phyloP scores from a whole-genome alignment of 2,888 invertebrate species.

The Zaprionus lineosus region DNA sequence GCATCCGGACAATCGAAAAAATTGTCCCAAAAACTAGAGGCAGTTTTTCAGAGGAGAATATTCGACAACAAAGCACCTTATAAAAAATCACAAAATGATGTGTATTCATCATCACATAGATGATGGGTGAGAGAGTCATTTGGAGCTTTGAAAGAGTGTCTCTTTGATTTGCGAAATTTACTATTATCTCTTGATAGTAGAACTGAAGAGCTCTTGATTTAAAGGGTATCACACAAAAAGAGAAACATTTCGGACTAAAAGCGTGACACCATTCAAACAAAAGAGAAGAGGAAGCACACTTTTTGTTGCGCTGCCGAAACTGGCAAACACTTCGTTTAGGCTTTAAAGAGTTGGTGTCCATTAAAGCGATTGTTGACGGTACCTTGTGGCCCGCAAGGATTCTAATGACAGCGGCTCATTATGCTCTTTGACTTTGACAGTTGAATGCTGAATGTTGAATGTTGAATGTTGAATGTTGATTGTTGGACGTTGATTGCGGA shows the following conservation, averaged over 20 bases:
- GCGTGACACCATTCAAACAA: constrained; percentile 27
- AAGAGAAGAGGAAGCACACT: background rate
- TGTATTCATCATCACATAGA: too few species aligned
- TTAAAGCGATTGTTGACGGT: background rate
- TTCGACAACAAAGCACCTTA: background rate
- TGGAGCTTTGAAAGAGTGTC: too few species aligned
- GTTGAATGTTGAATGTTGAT: constrained; percentile 19
- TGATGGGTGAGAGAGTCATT: too few species aligned
- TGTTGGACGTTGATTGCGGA: constrained; percentile 10
- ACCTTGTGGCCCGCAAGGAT: constrained; percentile 9
- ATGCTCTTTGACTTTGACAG: constrained; percentile 38
- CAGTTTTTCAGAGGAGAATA: background rate
- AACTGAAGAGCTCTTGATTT: too few species aligned
- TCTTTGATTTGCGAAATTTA: too few species aligned
- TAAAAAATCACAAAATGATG: too few species aligned
- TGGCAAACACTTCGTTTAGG: background rate
- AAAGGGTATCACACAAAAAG: constrained; percentile 25
- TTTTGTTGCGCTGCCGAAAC: background rate
- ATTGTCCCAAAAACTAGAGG: background rate
- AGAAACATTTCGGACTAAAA: constrained; percentile 37
- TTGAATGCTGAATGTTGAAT: constrained; percentile 19
- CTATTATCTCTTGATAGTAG: too few species aligned
- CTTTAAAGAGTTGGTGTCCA: constrained; percentile 12
- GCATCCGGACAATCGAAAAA: constrained; percentile 3
- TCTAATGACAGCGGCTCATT: constrained; percentile 25